Conservation (phyloP, 2,888 invertebrate genomes). For the Mesoligia furuncula region DNA sequence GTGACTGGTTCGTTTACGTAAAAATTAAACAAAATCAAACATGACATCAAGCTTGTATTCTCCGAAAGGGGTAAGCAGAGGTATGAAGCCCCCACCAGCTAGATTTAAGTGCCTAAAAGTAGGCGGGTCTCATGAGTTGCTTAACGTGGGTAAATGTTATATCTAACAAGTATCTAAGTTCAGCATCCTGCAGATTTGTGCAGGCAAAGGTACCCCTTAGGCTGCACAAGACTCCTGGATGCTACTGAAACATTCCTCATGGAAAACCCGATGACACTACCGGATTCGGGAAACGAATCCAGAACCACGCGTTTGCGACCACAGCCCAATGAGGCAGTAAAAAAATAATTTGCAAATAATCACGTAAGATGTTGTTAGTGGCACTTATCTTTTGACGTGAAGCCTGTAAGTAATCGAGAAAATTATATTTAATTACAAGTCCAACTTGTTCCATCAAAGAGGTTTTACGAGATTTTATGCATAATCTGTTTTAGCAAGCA, state of each 20-base stretch:
- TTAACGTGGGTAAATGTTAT: neutral
- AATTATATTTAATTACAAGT: conserved; percentile 41
- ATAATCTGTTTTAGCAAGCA: conserved; percentile 38
- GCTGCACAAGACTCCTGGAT: neutral
- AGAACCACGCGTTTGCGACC: neutral
- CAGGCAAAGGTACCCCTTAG: neutral
- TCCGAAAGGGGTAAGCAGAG: neutral
- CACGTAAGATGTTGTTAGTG: conserved; percentile 18
- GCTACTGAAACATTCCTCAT: neutral
- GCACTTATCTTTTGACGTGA: conserved; percentile 34
- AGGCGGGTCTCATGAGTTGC: neutral
- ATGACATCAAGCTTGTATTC: neutral
- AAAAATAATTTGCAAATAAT: neutral
- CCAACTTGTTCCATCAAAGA: conserved; percentile 37
- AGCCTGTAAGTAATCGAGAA: conserved; percentile 42
- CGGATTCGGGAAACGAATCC: neutral
- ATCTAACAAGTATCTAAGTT: no score
- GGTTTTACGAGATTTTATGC: conserved; percentile 36
- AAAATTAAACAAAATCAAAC: neutral
- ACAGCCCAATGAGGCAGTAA: neutral
- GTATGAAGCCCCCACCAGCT: neutral
- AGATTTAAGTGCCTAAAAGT: neutral
- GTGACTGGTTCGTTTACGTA: conserved; percentile 13
- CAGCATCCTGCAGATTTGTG: no score
- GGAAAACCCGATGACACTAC: neutral